Conservation (phyloP, 2,113 vertebrate species). For the Caranx ignobilis region DNA sequence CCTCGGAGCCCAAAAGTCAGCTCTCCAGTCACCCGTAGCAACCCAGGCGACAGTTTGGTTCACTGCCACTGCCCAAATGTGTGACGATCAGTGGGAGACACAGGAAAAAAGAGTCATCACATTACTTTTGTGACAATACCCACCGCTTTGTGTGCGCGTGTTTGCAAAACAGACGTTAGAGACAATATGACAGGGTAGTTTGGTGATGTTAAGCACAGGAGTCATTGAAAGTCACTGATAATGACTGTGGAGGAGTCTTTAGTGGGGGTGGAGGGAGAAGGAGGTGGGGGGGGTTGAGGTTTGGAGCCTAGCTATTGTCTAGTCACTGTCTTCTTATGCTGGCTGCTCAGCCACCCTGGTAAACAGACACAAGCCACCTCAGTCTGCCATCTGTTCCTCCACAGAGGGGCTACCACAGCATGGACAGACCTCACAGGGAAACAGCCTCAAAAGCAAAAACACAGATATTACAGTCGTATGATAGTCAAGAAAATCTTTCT, state of each 20-base stretch:
- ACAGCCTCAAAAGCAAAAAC: not conserved
- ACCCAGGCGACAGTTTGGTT: constrained; percentile 84
- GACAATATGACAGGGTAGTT: constrained; percentile 70
- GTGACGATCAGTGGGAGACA: constrained; percentile 57
- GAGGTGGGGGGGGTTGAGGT: constrained; percentile 44
- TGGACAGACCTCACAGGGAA: constrained; percentile 25
- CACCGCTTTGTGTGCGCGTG: constrained; percentile 77
- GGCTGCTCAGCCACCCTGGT: constrained; percentile 87
- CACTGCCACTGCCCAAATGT: constrained; percentile 80
- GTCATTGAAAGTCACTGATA: constrained; percentile 80
- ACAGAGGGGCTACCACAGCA: constrained; percentile 74
- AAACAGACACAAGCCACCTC: constrained; percentile 89
- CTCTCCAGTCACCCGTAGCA: constrained; percentile 87
- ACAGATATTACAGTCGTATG: not conserved
- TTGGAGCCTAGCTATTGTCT: constrained; percentile 85
- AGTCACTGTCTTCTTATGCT: constrained; percentile 81
- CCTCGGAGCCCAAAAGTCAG: constrained; percentile 85
- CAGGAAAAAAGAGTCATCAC: constrained; percentile 76
- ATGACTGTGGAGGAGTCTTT: constrained; percentile 80
- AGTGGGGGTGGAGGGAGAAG: no score
- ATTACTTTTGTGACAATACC: constrained; percentile 70
- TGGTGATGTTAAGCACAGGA: constrained; percentile 54
- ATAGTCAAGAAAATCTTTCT: constrained; percentile 12
- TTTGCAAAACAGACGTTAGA: constrained; percentile 76
- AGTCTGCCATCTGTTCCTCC: constrained; percentile 91